Evolutionary conservation across 2,797 vertebrate genomes (phyloP).

Genomic region (Sebastes trivittatus): DNA sequence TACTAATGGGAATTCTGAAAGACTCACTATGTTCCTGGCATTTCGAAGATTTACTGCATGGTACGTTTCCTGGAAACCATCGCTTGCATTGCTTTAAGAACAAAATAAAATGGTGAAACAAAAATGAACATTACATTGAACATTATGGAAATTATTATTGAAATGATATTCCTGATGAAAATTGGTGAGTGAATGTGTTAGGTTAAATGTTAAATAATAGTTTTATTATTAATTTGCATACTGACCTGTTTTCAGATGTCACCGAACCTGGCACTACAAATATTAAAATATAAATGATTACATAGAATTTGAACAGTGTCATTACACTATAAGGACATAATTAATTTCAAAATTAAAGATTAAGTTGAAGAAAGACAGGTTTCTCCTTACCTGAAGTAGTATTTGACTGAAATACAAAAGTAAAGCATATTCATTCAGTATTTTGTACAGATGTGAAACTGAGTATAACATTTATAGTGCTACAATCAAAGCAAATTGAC

Average conservation of each 20-base stretch:
- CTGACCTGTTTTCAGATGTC: constrained; percentile 34
- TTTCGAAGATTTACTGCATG: constrained; percentile 3
- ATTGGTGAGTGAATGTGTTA: neutral
- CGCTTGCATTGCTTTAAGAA: constrained; percentile 4
- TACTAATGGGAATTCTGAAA: neutral
- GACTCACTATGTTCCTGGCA: constrained; percentile 32
- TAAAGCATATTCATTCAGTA: neutral
- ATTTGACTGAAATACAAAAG: constrained; percentile 41
- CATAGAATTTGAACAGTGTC: neutral
- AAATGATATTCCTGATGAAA: neutral
- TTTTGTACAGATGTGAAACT: neutral
- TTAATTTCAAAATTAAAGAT: neutral
- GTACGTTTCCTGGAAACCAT: constrained; percentile 3
- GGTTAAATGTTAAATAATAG: too few species aligned
- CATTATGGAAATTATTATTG: neutral
- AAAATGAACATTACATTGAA: neutral
- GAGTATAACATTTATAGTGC: neutral
- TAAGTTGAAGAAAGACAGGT: neutral
- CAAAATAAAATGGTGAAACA: neutral
- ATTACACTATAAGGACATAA: neutral
- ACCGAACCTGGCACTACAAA: constrained; percentile 8
- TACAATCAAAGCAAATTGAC: constrained; percentile 4
- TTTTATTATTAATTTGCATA: neutral
- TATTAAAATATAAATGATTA: neutral
- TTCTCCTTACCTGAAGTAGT: constrained; percentile 31